Conservation (phyloP, 2,113 vertebrate genomes). For the Aplodontia rufa region DNA sequence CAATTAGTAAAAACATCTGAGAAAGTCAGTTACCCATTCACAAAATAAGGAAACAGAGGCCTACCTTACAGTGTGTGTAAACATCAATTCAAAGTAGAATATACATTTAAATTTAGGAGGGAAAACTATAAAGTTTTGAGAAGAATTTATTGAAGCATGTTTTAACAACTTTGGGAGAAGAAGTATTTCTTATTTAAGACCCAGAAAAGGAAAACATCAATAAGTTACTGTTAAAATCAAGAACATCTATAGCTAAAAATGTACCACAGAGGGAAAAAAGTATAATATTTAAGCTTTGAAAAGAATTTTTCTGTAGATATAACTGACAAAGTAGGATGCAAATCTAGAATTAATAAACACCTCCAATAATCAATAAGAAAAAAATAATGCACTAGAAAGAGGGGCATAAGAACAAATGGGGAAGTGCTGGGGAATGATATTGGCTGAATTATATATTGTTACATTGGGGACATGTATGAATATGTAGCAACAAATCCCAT, state of each 20-base stretch:
- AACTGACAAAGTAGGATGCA: background rate
- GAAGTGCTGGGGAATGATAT: too few relatives aligned
- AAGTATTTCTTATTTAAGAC: slow-evolving; percentile 6
- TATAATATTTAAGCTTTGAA: background rate
- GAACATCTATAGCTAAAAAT: background rate
- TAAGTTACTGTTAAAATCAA: background rate
- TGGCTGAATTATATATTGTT: too few relatives aligned
- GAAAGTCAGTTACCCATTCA: background rate
- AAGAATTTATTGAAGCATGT: background rate
- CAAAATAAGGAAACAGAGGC: background rate
- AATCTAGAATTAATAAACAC: background rate
- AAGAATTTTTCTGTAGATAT: background rate
- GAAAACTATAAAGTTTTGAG: background rate
- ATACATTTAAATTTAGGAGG: background rate
- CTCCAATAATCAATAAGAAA: background rate
- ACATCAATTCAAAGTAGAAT: background rate
- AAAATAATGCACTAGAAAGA: background rate
- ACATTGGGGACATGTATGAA: too few relatives aligned
- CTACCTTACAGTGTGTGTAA: background rate
- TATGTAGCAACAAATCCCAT: too few relatives aligned
- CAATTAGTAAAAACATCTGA: background rate
- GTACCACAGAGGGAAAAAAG: background rate
- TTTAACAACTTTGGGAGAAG: background rate
- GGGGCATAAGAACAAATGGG: background rate
- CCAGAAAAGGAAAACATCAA: background rate